Percentiles rank a stretch among this genome's conserved stretches.
These are phyloP conservation scores for Tympanoctomys barrerae DNA, from an alignment of 2,797 vertebrate species.

Conservation along the genomic window DNA sequence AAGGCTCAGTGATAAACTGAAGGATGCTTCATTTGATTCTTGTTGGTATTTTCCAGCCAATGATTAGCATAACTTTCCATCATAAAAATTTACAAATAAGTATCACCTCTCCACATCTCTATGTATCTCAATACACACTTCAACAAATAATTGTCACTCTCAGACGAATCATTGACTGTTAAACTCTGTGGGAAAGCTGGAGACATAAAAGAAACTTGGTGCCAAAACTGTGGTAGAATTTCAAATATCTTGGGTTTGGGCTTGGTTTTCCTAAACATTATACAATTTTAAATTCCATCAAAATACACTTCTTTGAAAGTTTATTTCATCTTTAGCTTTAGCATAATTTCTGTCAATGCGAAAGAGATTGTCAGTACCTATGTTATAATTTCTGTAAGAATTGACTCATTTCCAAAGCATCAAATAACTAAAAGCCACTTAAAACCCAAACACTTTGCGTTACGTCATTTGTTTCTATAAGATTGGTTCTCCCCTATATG, in stretches of 20 bases:
- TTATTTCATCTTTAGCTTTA: conserved; percentile 34
- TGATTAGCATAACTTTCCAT: not conserved
- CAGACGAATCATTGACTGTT: not conserved
- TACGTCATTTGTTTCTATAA: not conserved
- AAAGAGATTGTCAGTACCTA: not conserved
- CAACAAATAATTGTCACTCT: not conserved
- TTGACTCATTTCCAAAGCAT: not conserved
- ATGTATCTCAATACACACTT: not conserved
- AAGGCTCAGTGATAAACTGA: not conserved
- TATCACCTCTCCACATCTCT: not conserved
- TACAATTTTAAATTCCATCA: conserved; percentile 21
- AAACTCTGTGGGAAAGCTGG: not conserved
- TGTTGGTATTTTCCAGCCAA: not conserved
- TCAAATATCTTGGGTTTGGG: not conserved
- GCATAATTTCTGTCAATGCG: not conserved
- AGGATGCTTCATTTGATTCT: not conserved
- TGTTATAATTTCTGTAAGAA: not conserved
- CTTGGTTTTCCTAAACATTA: not conserved
- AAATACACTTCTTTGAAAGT: not conserved
- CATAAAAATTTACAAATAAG: conserved; percentile 16
- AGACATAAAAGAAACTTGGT: not conserved
- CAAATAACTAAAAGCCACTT: not conserved
- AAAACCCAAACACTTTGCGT: not conserved
- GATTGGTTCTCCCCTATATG: not conserved
- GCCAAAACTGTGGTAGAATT: not conserved